Percentiles rank a stretch among this genome's conserved stretches.
Conservation (phyloP, 2,797 vertebrate species). For the Gadopsis bispinosus region DNA sequence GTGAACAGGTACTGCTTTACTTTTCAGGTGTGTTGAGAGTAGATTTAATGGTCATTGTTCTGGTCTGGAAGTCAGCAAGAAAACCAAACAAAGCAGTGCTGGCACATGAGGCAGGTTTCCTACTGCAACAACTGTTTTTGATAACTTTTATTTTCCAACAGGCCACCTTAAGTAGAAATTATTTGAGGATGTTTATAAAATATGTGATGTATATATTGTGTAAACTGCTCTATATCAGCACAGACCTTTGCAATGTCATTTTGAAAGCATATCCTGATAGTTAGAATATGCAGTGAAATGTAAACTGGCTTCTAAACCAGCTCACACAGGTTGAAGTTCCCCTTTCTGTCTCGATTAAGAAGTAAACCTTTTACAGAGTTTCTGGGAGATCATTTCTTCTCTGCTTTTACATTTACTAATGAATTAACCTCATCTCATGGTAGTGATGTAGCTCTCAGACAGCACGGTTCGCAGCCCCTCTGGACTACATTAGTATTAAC, state of each 20-base stretch:
- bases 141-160: conserved; percentile 62
- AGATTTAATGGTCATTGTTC: conserved; percentile 27
- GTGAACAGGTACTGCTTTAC: conserved; percentile 39
- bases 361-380: conserved; percentile 44
- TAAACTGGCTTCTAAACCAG: conserved; percentile 12
- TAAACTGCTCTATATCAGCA: conserved; percentile 70
- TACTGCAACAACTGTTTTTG: conserved; percentile 55
- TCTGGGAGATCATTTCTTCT: conserved; percentile 49
- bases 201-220: conserved; percentile 75
- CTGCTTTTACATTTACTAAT: conserved; percentile 41
- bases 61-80: conserved; percentile 15
- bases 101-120: conserved; percentile 48
- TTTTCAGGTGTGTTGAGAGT: not conserved
- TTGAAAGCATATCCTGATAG: conserved; percentile 59
- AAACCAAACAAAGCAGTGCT: conserved; percentile 17
- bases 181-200: conserved; percentile 71
- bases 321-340: conserved; percentile 26
- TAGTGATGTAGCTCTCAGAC: conserved; percentile 61
- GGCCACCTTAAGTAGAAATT: conserved; percentile 71
- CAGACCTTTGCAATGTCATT: conserved; percentile 64
- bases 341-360: conserved; percentile 34
- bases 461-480: conserved; percentile 32
- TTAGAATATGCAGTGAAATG: conserved; percentile 51
- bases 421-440: conserved; percentile 40
- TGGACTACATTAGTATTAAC: conserved; percentile 41